phyloP scores from a whole-genome alignment of 53 echinoderm and acorn worm species.

The Arbacia lixula region DNA sequence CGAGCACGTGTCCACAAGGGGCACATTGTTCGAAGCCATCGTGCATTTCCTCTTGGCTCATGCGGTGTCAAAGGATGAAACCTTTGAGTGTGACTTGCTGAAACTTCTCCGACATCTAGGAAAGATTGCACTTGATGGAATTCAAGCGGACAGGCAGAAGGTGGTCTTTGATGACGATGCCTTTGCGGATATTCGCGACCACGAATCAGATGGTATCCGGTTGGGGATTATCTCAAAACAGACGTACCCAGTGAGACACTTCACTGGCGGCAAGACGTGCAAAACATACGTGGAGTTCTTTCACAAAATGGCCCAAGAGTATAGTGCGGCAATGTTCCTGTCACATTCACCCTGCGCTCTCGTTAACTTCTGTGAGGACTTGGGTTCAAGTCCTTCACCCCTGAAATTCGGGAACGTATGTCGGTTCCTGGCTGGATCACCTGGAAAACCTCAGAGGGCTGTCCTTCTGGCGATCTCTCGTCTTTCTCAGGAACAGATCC shows the following conservation, averaged over 20 bases:
- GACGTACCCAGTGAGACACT: slow-evolving; percentile 1
- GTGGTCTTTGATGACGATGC: slow-evolving; percentile 24
- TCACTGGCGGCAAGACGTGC: not conserved
- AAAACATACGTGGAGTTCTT: slow-evolving; percentile 38
- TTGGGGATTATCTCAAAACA: slow-evolving; percentile 19
- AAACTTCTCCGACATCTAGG: not conserved
- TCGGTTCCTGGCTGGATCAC: slow-evolving; percentile 33
- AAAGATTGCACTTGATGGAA: slow-evolving; percentile 6
- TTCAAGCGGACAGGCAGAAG: not conserved
- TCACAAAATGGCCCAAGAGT: slow-evolving; percentile 41
- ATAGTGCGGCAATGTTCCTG: slow-evolving; percentile 16
- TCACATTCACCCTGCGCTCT: not conserved
- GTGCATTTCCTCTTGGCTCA: slow-evolving; percentile 19
- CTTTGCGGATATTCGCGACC: not conserved
- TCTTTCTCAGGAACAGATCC: not conserved
- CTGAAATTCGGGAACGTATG: not conserved
- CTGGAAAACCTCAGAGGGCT: not conserved
- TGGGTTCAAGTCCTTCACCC: not conserved
- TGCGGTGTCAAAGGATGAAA: slow-evolving; percentile 16
- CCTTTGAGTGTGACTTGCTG: slow-evolving; percentile 12
- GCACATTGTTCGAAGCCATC: slow-evolving; percentile 19
- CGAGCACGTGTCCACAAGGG: not conserved
- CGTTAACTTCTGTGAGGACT: not conserved
- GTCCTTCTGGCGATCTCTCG: not conserved
- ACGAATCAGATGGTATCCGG: not conserved